phyloP scores from a whole-genome alignment of 2,113 vertebrate species.

The Hiodon alosoides region DNA sequence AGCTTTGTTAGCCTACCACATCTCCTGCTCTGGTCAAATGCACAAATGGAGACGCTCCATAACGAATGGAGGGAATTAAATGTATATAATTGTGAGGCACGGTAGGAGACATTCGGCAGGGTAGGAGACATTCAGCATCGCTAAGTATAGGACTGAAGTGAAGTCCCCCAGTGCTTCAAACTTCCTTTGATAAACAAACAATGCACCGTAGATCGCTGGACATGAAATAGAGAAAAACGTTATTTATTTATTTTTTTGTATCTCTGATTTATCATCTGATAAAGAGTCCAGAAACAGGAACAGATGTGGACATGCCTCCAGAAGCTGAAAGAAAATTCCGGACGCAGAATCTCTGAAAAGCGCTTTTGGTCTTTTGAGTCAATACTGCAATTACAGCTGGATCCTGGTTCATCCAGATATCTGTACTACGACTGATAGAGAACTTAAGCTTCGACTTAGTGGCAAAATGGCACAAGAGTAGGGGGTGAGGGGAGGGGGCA shows the following conservation, averaged over 20 bases:
- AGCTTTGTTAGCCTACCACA: too few species aligned
- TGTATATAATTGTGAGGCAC: too few species aligned
- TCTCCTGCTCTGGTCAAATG: too few species aligned
- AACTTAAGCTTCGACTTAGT: conserved; percentile 14
- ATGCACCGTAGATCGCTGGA: conserved; percentile 23
- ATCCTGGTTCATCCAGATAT: conserved; percentile 11
- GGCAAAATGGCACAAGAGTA: neutral
- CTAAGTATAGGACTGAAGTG: neutral
- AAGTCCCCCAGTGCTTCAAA: neutral
- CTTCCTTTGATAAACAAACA: neutral
- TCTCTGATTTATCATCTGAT: neutral
- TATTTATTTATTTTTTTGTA: too few species aligned
- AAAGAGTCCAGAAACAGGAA: neutral
- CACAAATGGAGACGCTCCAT: too few species aligned
- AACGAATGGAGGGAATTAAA: too few species aligned
- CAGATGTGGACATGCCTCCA: neutral
- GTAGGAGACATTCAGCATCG: neutral
- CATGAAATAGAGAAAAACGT: neutral
- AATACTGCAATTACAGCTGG: conserved; percentile 13
- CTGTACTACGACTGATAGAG: conserved; percentile 1
- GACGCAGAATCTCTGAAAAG: conserved; percentile 8
- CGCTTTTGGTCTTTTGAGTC: neutral
- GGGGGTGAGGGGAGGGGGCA: neutral
- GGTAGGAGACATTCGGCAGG: neutral
- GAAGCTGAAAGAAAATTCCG: neutral